These are phyloP conservation scores for Clivina fossor DNA, from an alignment of 2,888 invertebrate genomes.

Conservation along the genomic window DNA sequence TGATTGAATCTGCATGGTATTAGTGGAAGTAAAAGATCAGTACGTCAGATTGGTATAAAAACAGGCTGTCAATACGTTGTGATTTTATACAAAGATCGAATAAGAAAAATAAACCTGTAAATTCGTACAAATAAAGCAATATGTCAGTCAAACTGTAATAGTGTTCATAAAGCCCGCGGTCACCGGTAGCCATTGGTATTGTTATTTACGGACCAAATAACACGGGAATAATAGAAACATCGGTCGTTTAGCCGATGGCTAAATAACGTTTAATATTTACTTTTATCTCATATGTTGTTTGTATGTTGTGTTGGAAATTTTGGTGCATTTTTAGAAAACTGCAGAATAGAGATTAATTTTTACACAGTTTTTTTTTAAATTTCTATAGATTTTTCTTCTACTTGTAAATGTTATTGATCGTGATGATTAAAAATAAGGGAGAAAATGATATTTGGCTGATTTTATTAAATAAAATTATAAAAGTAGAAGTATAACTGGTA, in stretches of 20 bases:
- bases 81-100: neutral
- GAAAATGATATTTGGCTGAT: too few relatives aligned
- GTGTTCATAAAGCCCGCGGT: conserved; percentile 1
- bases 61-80: neutral
- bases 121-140: neutral
- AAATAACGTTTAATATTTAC: neutral
- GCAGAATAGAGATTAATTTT: too few relatives aligned
- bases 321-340: too few relatives aligned
- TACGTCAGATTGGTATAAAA: neutral
- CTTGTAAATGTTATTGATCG: too few relatives aligned
- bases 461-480: too few relatives aligned
- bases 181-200: neutral
- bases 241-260: neutral
- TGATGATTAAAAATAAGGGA: too few relatives aligned
- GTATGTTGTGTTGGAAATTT: too few relatives aligned
- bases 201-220: neutral
- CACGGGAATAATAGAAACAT: neutral
- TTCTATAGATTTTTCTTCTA: too few relatives aligned
- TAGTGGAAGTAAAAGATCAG: too few relatives aligned
- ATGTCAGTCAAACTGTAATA: conserved; percentile 3
- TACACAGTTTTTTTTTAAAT: too few relatives aligned
- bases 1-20: too few relatives aligned
- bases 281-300: neutral
- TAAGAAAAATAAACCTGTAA: conserved; percentile 1
- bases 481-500: too few relatives aligned